These are phyloP conservation scores for Poecile atricapillus DNA, from an alignment of 2,113 vertebrate genomes.

Conservation along the genomic window DNA sequence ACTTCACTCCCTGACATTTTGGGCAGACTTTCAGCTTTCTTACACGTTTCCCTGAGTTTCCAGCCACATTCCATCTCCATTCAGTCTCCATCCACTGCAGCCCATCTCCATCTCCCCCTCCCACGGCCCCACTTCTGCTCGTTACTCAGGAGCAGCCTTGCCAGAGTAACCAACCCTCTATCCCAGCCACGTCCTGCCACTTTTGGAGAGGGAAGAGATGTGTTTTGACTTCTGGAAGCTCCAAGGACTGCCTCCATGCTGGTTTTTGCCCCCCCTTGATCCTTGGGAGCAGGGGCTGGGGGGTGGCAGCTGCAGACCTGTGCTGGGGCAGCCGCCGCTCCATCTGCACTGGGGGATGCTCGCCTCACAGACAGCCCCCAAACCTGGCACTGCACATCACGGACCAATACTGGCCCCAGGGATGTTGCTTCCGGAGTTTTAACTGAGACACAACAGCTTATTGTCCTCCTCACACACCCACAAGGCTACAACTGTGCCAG, in stretches of 20 bases:
- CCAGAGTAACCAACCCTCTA: accelerated
- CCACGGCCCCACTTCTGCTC: accelerated
- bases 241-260: accelerated
- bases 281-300: not conserved
- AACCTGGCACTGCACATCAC: not conserved
- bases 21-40: not conserved
- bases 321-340: accelerated
- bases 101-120: not conserved
- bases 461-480: not conserved
- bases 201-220: not conserved
- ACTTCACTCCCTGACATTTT: accelerated
- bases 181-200: accelerated
- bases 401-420: accelerated
- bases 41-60: not conserved
- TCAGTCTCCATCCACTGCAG: not conserved
- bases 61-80: accelerated
- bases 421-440: not conserved
- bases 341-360: not conserved
- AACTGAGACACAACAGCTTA: not conserved
- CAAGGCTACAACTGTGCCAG: not conserved
- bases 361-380: accelerated
- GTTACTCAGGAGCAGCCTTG: not conserved
- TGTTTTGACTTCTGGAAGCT: not conserved
- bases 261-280: not conserved
- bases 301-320: not conserved